Evolutionary conservation across 2,888 invertebrate genomes (phyloP), one percentile per base, ranked within the genome.

Genomic region (Rapana venosa): DNA sequence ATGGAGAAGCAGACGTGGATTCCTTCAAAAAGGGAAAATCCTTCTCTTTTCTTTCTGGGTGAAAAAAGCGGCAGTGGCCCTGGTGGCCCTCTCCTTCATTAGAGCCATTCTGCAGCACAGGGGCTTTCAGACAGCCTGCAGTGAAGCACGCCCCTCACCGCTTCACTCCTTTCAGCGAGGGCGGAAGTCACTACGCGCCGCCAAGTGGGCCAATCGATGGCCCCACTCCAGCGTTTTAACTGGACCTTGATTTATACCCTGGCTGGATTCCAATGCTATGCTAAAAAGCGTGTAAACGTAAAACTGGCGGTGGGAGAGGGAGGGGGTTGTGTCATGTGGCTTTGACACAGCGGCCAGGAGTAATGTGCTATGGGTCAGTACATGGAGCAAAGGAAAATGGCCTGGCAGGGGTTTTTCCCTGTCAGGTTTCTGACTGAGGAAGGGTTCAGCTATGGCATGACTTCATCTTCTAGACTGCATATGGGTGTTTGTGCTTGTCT

Each of bases 131-230:
- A 70, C 66, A 32, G 88, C 85, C 84, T 74, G 83, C 84, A n/a
- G 74, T 84, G 85, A 61, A 26, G 61, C 70, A 4, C 56, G n/a
- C 83, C 85, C n/a, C 66, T 30, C 30, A 56, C 74, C 36, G 84
- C 88, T 89, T 89, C 30, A 89, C 84, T 70, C 83, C 66, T 83
- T 88, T 61, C 85, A 84, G 17, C 70, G 17, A 8, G 70, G 56
- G 35, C 88, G 88, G 88, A 89, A 89, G 88, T 89, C 66, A 32
- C 84, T 84, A 84, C 85, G 88, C 88, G 36, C 36, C 84, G 66
- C 32, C 81, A 36, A 88, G 88, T 35, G 66, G 85, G 85, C 84
- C 84, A 74, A 89, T 89, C 88, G 85, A 89, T 89, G 85, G 22
- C 20, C 70, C 66, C 84, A 70, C 70, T 85, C 70, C 30, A 17